Base-by-base conservation (phyloP, 1,140 invertebrate genomes). In the Goniozus legneri region DNA sequence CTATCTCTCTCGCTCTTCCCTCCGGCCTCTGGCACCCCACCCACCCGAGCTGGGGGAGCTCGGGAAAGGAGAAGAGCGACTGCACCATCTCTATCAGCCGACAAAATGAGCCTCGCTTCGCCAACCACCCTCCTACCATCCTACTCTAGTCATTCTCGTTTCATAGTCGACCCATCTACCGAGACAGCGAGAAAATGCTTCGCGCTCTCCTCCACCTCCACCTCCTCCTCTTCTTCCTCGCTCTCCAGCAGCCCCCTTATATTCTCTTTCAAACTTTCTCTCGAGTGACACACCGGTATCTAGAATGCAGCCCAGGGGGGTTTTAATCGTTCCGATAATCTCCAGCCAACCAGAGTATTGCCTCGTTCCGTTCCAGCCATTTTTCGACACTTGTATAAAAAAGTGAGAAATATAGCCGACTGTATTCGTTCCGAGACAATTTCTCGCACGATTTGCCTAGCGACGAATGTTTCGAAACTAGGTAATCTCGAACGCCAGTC, bases 41-140 rank as follows among this genome's bases (percentile, higher is more conserved):
- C 33, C n/a, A 45, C 41, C 47, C 47, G 50, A 39, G 34, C 43
- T 35, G 35, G 15, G 13, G n/a, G 4, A 14, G 18, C 20, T 6
- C 2, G 16, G 10, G 15, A 31, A 20, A 19, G 18, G 30, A 14
- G 24, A 12, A 22, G 40, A 36, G 45, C 43, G 52, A 54, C 58
- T 54, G 44, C 56, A 56, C 57, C 60, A 65, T 67, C 62, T 67
- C 63, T 60, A 50, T n/a, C 58, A 52, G 62, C 71, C 69, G 64
- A 67, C 68, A 71, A 73, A 73, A 73, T 73, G 71, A 72, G 68
- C 69, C 67, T 71, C 71, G 69, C 65, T 66, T 67, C 61, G 61
- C 58, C 64, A 59, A 52, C 57, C 61, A 60, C 49, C 64, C 54
- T 33, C 54, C 55, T 16, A 35, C 52, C 47, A 31, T 41, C 47